Conservation (phyloP, 1,140 invertebrate species). For the Subanguina moxae region DNA sequence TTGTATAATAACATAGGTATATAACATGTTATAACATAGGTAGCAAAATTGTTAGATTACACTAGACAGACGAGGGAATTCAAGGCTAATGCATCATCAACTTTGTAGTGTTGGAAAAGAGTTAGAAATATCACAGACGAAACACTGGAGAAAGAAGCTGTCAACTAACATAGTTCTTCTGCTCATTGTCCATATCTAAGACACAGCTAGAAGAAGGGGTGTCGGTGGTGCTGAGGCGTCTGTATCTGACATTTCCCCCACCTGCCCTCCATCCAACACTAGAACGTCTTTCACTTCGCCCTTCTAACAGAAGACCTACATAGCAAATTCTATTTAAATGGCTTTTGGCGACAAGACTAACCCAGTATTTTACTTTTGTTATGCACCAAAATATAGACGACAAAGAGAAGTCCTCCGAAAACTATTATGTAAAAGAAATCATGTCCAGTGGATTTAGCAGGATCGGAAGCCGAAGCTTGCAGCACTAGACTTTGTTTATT, state of each 20-base stretch:
- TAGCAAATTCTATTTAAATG: too few species aligned
- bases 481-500: too few species aligned
- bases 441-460: background rate
- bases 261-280: background rate
- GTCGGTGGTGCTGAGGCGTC: conserved; percentile 1
- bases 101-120: too few species aligned
- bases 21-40: too few species aligned
- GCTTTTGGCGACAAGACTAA: background rate
- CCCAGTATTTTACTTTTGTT: conserved; percentile 1
- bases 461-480: too few species aligned
- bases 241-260: background rate
- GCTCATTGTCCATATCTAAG: background rate
- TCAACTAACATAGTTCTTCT: background rate
- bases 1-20: too few species aligned
- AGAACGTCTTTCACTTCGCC: background rate
- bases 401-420: background rate
- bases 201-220: background rate
- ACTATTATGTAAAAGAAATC: background rate
- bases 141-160: background rate
- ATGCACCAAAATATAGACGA: background rate
- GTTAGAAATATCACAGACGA: too few species aligned
- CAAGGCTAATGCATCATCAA: too few species aligned
- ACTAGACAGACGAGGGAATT: too few species aligned
- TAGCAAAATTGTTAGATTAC: too few species aligned
- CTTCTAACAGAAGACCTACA: background rate